phyloP scores from a whole-genome alignment of 2,113 vertebrate species.

The Tinamus guttatus region DNA sequence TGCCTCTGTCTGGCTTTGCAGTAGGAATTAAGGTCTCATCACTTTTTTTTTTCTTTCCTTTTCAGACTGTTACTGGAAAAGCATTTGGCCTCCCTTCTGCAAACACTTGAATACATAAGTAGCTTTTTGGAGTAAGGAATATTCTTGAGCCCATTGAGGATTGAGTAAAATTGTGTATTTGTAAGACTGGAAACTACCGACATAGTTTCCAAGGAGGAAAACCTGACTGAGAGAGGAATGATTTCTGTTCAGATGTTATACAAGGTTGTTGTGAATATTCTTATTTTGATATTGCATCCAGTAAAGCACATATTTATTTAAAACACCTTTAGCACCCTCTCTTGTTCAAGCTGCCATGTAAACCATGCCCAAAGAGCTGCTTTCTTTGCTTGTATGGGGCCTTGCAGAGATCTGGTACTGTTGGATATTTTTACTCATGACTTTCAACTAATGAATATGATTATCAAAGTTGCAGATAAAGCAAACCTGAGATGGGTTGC shows the following conservation, averaged over 20 bases:
- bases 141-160: not conserved
- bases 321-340: not conserved
- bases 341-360: not conserved
- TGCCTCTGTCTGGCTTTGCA: not conserved
- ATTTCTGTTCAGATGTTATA: not conserved
- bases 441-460: not conserved
- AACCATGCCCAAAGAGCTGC: not conserved
- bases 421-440: not conserved
- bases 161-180: not conserved
- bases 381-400: rapidly evolving
- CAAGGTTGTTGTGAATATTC: not conserved
- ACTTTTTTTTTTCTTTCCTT: rapidly evolving
- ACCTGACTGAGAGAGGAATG: not conserved
- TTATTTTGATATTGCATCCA: not conserved
- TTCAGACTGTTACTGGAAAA: not conserved
- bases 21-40: not conserved
- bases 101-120: not conserved
- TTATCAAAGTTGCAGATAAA: not conserved
- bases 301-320: not conserved
- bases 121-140: not conserved
- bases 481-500: not conserved
- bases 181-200: not conserved
- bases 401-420: not conserved
- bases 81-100: not conserved
- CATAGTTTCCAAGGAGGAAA: not conserved